Evolutionary conservation across 2,113 vertebrate species (phyloP), one percentile per base, ranked within the genome.

Genomic region (Atlantisia rogersi): DNA sequence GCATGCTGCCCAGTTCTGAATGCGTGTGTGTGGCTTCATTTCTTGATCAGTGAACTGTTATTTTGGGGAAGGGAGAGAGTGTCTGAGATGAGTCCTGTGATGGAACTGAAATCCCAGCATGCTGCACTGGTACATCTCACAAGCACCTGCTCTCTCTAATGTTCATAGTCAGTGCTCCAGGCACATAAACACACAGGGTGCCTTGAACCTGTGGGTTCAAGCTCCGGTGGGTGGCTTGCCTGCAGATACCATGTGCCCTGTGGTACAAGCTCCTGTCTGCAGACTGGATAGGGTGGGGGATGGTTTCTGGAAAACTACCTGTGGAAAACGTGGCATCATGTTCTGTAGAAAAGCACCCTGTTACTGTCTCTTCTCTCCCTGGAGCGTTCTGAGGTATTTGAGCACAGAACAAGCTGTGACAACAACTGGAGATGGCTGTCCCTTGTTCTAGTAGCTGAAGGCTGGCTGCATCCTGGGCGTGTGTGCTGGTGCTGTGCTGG

Each of bases 241-340:
- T 39, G 4, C 63, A 53, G 35, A 28, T 69, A 32, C 0, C 0
- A 3, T 9, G 25, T 44, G 44, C 44, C 0, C 50, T 53, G 76
- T 71, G 92, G 6, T 65, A 17, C 24, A 25, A 88, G 69, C 37
- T 65, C 22, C 73, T 64, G 29, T 68, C 56, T 84, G 56, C 70
- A 56, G 32, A 39, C 67, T 50, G 44, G 79, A 31, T 28, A 12
- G 15, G 4, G 3, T 31, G 32, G 50, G 77, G 26, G n/a, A 26
- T 65, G 59, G 16, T 19, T 62, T 68, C 42, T 4, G 77, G 52
- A 42, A 60, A 87, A 90, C 62, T 29, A 42, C 48, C 32, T 26
- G 1, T 32, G 73, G 42, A 71, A 40, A 75, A 60, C 35, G 20
- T 63, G 46, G n/a, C 15, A 35, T 50, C 0, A 0, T 22, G 37